These are phyloP conservation scores for Cantharis nigra DNA, from an alignment of 2,888 invertebrate genomes.

Conservation along the genomic window DNA sequence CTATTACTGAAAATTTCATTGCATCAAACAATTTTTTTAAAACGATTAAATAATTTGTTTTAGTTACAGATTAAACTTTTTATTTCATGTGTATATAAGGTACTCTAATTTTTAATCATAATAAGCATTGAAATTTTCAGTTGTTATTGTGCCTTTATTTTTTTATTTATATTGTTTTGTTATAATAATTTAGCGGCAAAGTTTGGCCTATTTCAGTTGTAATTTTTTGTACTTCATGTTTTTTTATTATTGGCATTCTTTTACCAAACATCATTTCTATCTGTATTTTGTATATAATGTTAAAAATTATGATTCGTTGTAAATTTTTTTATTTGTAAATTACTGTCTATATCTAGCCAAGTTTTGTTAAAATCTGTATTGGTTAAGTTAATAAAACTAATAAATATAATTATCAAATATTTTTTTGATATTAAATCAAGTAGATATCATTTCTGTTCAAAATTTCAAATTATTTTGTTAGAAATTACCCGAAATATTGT, in stretches of 20 bases:
- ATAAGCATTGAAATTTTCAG: constrained; percentile 34
- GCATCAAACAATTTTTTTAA: not conserved
- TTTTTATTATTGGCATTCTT: not conserved
- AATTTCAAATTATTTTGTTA: no score
- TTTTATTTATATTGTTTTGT: constrained; percentile 36
- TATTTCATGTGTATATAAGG: not conserved
- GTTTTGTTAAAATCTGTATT: constrained; percentile 38
- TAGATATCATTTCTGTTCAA: no score
- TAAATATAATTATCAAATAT: not conserved
- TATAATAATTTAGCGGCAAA: constrained; percentile 19
- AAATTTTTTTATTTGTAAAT: constrained; percentile 12
- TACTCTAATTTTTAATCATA: not conserved
- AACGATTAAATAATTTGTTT: not conserved
- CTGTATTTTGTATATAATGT: constrained; percentile 10
- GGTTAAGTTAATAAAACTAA: constrained; percentile 38
- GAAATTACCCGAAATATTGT: no score
- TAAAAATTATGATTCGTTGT: constrained; percentile 11
- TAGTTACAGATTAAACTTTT: not conserved
- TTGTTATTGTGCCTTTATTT: constrained; percentile 37
- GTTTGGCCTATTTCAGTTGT: constrained; percentile 35
- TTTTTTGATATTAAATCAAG: no score
- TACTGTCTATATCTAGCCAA: constrained; percentile 28
- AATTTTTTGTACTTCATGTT: constrained; percentile 11
- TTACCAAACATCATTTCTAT: not conserved
- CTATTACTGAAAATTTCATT: constrained; percentile 38